Base-by-base conservation (phyloP, 2,888 invertebrate species). In the Chouioia cunea region DNA sequence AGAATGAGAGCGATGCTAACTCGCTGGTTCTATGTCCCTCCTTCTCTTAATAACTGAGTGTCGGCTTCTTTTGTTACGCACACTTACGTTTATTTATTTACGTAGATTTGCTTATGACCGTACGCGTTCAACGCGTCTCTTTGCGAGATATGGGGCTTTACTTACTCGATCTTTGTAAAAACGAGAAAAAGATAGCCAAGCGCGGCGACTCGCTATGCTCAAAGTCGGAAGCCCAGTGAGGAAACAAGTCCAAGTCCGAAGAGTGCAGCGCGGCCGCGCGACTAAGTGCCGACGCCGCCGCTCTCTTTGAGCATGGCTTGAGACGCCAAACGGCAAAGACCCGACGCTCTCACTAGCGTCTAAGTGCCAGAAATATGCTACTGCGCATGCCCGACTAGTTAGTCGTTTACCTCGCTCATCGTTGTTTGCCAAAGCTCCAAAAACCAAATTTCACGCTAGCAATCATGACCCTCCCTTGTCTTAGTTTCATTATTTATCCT, bases 301-400 rank as follows among this genome's bases (percentile, higher is more conserved):
- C 36, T 56, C 48, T 48, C 65, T 57, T 54, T 20, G 44, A n/a
- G 56, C 36, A n/a, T n/a, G 8, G 12, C 27, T 46, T 47, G 14
- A n/a, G 14, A 58, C 53, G 70, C 27, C 58, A 69, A 70, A 59
- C 58, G 64, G 60, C 65, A 22, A 70, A 65, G 65, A 65, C 59
- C 59, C 22, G n/a, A 10, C 16, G 14, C 15, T 54, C 23, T 53
- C 43, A 18, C 67, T 73, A 74, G 76, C 86, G 86, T 86, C 89
- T 88, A 90, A 90, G 91, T 91, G 87, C 87, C 86, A 84, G 85
- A 88, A 89, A 88, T 83, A 78, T 79, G 78, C 79, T 81, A 88
- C 80, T 88, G 88, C 91, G 91, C 91, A 89, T 88, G 90, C 89
- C 85, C 44, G 20, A 15, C 43, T 23, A 15, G 14, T 60, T 43